Evolutionary conservation across 1,140 invertebrate species (phyloP).

Genomic region (Platyscapa corneri): DNA sequence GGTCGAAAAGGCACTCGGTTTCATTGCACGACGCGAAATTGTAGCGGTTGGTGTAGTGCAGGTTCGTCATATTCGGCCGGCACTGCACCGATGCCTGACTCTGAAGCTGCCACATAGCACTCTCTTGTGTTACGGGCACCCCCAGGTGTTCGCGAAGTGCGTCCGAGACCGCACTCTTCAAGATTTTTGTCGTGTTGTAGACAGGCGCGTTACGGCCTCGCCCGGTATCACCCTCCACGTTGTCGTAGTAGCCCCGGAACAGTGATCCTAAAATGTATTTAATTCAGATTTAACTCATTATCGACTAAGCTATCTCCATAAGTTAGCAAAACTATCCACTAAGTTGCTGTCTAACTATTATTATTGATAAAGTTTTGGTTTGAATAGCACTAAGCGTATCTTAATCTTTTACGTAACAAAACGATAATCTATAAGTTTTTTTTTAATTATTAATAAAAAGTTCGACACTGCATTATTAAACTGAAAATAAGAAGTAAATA

Average conservation of each 20-base stretch:
- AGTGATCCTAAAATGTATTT: constrained; percentile 58
- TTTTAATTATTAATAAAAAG: too few relatives aligned
- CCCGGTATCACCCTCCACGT: constrained; percentile 64
- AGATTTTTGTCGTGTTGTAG: constrained; percentile 63
- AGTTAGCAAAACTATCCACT: too few relatives aligned
- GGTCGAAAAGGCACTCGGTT: constrained; percentile 80
- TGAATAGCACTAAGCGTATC: too few relatives aligned
- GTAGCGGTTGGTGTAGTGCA: constrained; percentile 51
- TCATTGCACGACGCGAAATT: constrained; percentile 66
- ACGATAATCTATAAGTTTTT: too few relatives aligned
- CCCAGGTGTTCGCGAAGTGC: constrained; percentile 67
- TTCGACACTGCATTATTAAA: too few relatives aligned
- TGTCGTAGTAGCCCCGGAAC: constrained; percentile 65
- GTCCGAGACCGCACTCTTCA: constrained; percentile 64
- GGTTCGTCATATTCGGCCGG: constrained; percentile 55
- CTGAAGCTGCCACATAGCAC: constrained; percentile 65
- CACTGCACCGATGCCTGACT: constrained; percentile 69
- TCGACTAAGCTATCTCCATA: too few relatives aligned
- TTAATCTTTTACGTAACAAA: too few relatives aligned
- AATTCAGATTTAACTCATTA: too few relatives aligned
- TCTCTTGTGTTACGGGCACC: constrained; percentile 69
- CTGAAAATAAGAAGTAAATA: too few relatives aligned
- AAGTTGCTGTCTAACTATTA: too few relatives aligned
- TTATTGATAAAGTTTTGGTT: too few relatives aligned
- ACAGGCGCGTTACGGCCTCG: constrained; percentile 57